These are phyloP conservation scores for Nomada fucata DNA, from an alignment of 2,888 invertebrate species.

Conservation along the genomic window DNA sequence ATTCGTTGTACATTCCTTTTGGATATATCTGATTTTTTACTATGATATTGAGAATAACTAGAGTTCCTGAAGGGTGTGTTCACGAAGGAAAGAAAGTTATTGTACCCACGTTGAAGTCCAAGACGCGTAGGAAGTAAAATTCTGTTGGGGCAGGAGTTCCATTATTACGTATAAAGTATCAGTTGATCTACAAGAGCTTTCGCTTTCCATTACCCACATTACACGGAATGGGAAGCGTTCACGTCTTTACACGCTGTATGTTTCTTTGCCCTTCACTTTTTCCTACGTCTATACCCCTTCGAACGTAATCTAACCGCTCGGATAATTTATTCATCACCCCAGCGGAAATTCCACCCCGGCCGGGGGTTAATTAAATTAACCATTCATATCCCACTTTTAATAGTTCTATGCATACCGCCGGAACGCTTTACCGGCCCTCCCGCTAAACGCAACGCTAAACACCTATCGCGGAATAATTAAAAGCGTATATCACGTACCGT, in stretches of 20 bases:
- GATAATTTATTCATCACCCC: slow-evolving; percentile 20
- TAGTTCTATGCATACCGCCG: background rate
- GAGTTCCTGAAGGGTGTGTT: too few relatives aligned
- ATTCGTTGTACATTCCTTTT: too few relatives aligned
- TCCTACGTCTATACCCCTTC: background rate
- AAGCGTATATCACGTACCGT: background rate
- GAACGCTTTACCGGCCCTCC: background rate
- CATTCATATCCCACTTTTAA: slow-evolving; percentile 1
- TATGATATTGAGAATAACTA: too few relatives aligned
- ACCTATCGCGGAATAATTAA: slow-evolving; percentile 11
- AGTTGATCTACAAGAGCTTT: background rate
- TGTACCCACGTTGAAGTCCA: too few relatives aligned
- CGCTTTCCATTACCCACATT: background rate
- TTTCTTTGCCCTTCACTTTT: slow-evolving; percentile 4
- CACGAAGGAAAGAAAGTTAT: too few relatives aligned
- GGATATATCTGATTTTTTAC: too few relatives aligned
- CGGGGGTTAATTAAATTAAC: slow-evolving; percentile 15
- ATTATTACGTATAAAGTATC: background rate
- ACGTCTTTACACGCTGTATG: slow-evolving; percentile 17
- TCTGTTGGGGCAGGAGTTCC: too few relatives aligned
- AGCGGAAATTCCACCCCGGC: background rate
- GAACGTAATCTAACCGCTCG: background rate
- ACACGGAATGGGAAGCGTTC: background rate
- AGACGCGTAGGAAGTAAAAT: too few relatives aligned
- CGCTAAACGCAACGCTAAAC: background rate